A percentile compares a stretch with the other conserved stretches of the same genome.
phyloP scores from a whole-genome alignment of 2,888 invertebrate genomes.

The Petrolisthes manimaculis region DNA sequence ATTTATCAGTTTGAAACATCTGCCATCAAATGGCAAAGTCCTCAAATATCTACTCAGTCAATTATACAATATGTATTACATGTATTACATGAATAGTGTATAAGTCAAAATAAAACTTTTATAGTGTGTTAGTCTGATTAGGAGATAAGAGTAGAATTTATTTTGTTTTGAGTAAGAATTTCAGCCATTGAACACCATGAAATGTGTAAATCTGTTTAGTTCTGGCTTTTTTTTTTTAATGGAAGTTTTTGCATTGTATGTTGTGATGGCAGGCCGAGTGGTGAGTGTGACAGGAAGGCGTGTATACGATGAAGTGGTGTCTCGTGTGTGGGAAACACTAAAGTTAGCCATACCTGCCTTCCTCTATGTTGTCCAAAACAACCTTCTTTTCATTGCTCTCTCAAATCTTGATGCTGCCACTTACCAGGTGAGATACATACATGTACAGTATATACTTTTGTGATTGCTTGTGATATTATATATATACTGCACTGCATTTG shows the following conservation, averaged over 20 bases:
- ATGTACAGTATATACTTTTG: too few species aligned
- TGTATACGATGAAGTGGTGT: conserved; percentile 49
- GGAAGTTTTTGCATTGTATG: background rate
- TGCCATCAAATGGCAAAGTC: too few species aligned
- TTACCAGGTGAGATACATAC: conserved; percentile 50
- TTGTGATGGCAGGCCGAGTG: conserved; percentile 28
- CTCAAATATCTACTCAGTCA: too few species aligned
- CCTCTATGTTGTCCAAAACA: conserved; percentile 66
- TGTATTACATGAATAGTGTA: too few species aligned
- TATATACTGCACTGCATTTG: too few species aligned
- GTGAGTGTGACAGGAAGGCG: conserved; percentile 29
- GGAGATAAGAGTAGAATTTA: too few species aligned
- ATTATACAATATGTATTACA: too few species aligned
- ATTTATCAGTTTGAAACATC: too few species aligned
- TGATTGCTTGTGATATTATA: too few species aligned
- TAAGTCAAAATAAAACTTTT: too few species aligned
- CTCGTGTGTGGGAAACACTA: conserved; percentile 52
- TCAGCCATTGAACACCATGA: background rate
- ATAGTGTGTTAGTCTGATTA: too few species aligned
- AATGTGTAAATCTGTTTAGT: background rate
- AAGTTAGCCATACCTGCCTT: conserved; percentile 60
- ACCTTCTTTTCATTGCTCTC: conserved; percentile 66
- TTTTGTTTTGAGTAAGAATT: too few species aligned
- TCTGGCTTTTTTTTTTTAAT: background rate
- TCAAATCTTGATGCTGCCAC: conserved; percentile 66